Conservation (phyloP, 2,888 invertebrate genomes). For the Pediacus dermestoides region DNA sequence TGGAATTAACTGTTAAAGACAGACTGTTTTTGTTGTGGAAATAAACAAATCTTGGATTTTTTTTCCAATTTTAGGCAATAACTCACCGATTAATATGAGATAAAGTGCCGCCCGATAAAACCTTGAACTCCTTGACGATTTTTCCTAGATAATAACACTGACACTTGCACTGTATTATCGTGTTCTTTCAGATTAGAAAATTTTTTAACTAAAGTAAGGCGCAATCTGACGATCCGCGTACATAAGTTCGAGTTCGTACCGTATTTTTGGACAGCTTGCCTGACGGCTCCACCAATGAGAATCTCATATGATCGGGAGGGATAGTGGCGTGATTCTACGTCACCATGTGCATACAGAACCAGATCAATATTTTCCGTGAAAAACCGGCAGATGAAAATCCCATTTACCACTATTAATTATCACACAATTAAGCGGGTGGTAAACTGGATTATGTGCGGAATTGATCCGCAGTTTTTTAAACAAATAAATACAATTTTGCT, state of each 20-base stretch:
- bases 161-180: conserved; percentile 13
- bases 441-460: too few species aligned
- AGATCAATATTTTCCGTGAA: conserved; percentile 25
- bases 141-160: conserved; percentile 16
- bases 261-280: conserved; percentile 27
- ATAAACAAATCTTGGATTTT: too few species aligned
- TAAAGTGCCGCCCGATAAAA: too few species aligned
- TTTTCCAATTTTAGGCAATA: too few species aligned
- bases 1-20: too few species aligned
- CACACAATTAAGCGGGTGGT: too few species aligned
- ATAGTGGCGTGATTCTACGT: conserved; percentile 31
- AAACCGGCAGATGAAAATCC: conserved; percentile 9
- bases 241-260: conserved; percentile 27
- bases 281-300: conserved; percentile 20
- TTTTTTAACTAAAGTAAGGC: not conserved
- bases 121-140: too few species aligned
- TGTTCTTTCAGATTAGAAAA: conserved; percentile 3
- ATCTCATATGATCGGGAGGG: conserved; percentile 17
- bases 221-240: conserved; percentile 11
- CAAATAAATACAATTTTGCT: too few species aligned
- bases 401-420: too few species aligned
- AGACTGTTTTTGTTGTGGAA: too few species aligned
- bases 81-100: conserved; percentile 3
- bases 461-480: too few species aligned
- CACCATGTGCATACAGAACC: conserved; percentile 19